Evolutionary conservation across 2,797 vertebrate genomes (phyloP), one percentile per base, ranked within the genome.

Genomic region (Meda fulgida): DNA sequence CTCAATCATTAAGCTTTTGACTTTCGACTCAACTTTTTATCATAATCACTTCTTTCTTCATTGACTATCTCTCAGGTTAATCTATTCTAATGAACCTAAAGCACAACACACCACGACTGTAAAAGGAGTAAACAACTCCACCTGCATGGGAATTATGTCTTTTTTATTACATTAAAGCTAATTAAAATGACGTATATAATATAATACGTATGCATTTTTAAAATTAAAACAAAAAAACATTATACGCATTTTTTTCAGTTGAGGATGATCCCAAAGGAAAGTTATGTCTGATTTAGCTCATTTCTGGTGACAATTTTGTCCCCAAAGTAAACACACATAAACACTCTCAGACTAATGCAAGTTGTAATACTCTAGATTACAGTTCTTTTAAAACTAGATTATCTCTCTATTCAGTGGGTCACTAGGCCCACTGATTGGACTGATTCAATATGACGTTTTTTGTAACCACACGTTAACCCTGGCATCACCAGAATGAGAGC

Each of bases 361-460:
- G 43, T n/a, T 69, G 11, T 43, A 46, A 46, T 40, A 58, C 80
- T 71, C 51, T 40, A 71, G n/a, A 81, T 81, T 60, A 72, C 16
- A 40, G 48, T 38, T 80, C 7, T 16, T 19, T 34, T 29, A 29
- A 71, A 81, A 58, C 67, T 72, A 81, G 51, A 81, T 58, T 14
- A 71, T 29, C 34, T 29, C 66, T 34, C 11, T 46, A 3, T 67
- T 73, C 38, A 73, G 19, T 34, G 70, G 40, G 70, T 65, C 69
- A 82, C 13, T 26, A 13, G 46, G 34, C 3, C 31, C 31, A 63
- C 26, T 77, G 51, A 77, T 51, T 58, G 21, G 51, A 60, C 13
- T 19, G 36, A 38, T 78, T 63, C 46, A 73, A 48, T 21, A 11
- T 16, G 31, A 65, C 31, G 14, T 7, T 10, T 6, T 75, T 31